Base-by-base conservation (phyloP, 1,140 invertebrate genomes). In the Danaus plexippus region DNA sequence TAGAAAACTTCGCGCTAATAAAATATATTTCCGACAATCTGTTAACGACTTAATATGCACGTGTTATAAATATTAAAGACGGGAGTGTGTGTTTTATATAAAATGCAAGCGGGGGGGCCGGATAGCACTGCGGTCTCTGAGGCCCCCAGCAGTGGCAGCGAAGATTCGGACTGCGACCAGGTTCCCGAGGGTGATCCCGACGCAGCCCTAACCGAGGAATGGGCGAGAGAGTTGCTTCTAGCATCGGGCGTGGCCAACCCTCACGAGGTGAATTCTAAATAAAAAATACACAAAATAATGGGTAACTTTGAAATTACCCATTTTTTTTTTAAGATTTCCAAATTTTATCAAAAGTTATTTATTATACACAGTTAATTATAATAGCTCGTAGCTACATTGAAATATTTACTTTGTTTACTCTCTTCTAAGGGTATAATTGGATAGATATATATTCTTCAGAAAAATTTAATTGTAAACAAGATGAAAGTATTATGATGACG, bases 141-240 rank as follows among this genome's bases (percentile, higher is more conserved):
- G 61, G 71, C 77, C 50, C 75, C 81, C 43, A 85, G 81, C 64
- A 83, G 81, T 54, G 80, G 70, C 43, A 86, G 83, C 57, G 83
- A 86, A 50, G 83, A 79, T 12, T 85, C 83, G 5, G 83, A 86
- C 50, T 80, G 83, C 60, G 83, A 86, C 42, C 67, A 61, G 10
- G 72, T 61, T 7, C 64, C 69, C 9, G 80, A 83, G 45, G 54
- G 62, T 7, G 78, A 81, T 10, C 63, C 67, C 2, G 80, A 85
- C 50, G 71, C 71, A 8, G 77, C 74, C 13, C 67, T 86, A 11
- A 85, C 80, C 7, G 83, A 86, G 54, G 83, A 86, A 54, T 86
- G 83, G 83, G 83, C 83, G 6, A 67, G 73, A 32, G 81, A 85
- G 43, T 52, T 86, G 46, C 63, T 86, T 32, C 52, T 55, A 13